These are phyloP conservation scores for Xylocopa sonorina DNA, from an alignment of 1,140 invertebrate species.

Conservation along the genomic window DNA sequence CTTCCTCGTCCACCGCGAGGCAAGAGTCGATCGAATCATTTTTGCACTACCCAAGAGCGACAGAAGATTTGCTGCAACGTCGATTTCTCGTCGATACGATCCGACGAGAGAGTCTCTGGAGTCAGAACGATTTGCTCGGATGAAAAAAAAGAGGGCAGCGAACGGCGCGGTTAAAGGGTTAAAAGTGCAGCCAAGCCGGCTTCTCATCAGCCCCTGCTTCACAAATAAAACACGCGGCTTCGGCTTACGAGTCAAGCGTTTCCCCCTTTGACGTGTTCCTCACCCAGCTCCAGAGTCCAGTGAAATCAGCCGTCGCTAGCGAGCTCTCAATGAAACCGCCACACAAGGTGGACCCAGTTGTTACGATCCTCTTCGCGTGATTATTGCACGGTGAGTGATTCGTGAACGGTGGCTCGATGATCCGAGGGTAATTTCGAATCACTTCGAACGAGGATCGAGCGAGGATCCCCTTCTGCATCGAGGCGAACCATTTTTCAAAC, in stretches of 20 bases:
- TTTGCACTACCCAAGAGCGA: too few species aligned
- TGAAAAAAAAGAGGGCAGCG: background rate
- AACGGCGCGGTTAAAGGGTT: conserved; percentile 29
- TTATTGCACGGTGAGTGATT: background rate
- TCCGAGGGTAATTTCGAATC: background rate
- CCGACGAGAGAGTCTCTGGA: too few species aligned
- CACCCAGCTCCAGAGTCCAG: background rate
- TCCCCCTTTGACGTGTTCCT: conserved; percentile 12
- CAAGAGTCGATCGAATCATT: too few species aligned
- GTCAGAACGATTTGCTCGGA: too few species aligned
- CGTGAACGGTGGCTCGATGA: background rate
- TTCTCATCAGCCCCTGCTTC: conserved; percentile 24
- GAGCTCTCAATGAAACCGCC: background rate
- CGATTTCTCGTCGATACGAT: too few species aligned
- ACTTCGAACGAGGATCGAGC: too few species aligned
- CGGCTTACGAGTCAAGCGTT: conserved; percentile 32
- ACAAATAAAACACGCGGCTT: conserved; percentile 9
- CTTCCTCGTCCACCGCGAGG: too few species aligned
- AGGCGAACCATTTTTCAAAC: too few species aligned
- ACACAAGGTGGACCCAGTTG: background rate
- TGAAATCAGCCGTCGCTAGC: conserved; percentile 11
- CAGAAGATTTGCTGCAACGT: too few species aligned
- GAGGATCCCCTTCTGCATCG: too few species aligned
- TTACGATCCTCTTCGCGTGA: background rate
- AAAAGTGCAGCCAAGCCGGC: conserved; percentile 25